Conservation (phyloP, 2,113 vertebrate genomes). For the Bostrychus sinensis region DNA sequence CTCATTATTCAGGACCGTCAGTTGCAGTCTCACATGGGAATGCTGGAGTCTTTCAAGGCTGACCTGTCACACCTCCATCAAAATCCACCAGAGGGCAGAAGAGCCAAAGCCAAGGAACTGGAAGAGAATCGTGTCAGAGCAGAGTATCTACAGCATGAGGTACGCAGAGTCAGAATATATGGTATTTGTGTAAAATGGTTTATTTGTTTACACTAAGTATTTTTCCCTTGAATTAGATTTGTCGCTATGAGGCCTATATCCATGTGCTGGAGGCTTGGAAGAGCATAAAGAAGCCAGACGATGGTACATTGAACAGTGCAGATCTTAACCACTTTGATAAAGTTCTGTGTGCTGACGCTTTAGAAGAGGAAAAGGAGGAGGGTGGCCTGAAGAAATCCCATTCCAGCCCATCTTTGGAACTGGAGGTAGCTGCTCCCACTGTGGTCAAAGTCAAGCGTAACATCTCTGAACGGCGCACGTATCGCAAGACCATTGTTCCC, state of each 20-base stretch:
- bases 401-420: constrained; percentile 88
- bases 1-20: constrained; percentile 83
- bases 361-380: constrained; percentile 43
- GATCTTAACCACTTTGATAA: constrained; percentile 80
- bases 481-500: constrained; percentile 84
- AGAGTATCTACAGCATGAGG: constrained; percentile 79
- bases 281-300: constrained; percentile 10
- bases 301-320: neutral
- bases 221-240: constrained; percentile 70
- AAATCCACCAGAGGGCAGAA: constrained; percentile 75
- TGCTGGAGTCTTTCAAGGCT: constrained; percentile 81
- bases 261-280: constrained; percentile 81
- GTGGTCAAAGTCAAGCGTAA: constrained; percentile 87
- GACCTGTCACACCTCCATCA: constrained; percentile 83
- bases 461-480: constrained; percentile 90
- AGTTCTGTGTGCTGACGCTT: constrained; percentile 50
- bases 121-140: constrained; percentile 75
- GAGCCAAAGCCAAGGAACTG: constrained; percentile 80
- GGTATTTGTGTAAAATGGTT: no score
- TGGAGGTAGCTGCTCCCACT: constrained; percentile 70
- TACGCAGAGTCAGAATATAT: no score
- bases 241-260: constrained; percentile 86
- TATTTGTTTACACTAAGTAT: neutral
- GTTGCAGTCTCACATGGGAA: constrained; percentile 81
- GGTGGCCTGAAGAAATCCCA: constrained; percentile 83